These are phyloP conservation scores for Australoheros scitulus DNA, from an alignment of 2,113 vertebrate species.

Conservation along the genomic window DNA sequence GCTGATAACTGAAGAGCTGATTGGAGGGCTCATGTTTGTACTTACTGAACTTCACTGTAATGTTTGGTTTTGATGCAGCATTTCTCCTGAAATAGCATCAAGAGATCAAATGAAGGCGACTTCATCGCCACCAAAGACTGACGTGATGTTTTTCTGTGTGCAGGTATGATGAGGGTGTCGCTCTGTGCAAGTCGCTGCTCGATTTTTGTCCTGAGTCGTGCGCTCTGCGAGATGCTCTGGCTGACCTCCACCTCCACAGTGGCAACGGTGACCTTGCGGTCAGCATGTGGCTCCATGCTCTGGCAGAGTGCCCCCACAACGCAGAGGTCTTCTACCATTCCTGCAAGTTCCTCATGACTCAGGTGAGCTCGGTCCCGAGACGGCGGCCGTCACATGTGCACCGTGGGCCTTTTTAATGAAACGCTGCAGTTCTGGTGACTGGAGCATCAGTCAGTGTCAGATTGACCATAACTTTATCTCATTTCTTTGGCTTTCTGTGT, in stretches of 20 bases:
- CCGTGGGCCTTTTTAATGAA: too few species aligned
- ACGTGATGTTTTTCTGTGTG: background rate
- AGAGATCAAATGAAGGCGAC: too few species aligned
- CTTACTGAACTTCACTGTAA: too few species aligned
- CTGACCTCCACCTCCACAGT: slow-evolving; percentile 80
- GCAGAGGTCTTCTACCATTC: slow-evolving; percentile 87
- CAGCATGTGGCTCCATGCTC: slow-evolving; percentile 84
- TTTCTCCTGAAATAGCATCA: too few species aligned
- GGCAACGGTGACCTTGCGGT: slow-evolving; percentile 77
- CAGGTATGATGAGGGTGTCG: slow-evolving; percentile 84
- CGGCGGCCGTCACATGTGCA: background rate
- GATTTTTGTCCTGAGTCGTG: slow-evolving; percentile 82
- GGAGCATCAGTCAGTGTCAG: too few species aligned
- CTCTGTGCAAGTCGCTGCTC: slow-evolving; percentile 84
- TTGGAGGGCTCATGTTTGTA: too few species aligned
- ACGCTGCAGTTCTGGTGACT: too few species aligned
- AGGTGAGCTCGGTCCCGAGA: slow-evolving; percentile 77
- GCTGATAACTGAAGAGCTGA: too few species aligned
- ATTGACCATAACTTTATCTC: too few species aligned
- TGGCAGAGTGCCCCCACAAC: slow-evolving; percentile 84
- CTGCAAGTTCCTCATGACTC: slow-evolving; percentile 88
- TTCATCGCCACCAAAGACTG: too few species aligned
- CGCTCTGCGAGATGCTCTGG: slow-evolving; percentile 83
- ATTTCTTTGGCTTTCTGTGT: background rate
- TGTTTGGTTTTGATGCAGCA: too few species aligned